A percentile compares a stretch with the other conserved stretches of the same genome.
These are phyloP conservation scores for Pseudococcus longispinus DNA, from an alignment of 2,888 invertebrate genomes.

Conservation along the genomic window DNA sequence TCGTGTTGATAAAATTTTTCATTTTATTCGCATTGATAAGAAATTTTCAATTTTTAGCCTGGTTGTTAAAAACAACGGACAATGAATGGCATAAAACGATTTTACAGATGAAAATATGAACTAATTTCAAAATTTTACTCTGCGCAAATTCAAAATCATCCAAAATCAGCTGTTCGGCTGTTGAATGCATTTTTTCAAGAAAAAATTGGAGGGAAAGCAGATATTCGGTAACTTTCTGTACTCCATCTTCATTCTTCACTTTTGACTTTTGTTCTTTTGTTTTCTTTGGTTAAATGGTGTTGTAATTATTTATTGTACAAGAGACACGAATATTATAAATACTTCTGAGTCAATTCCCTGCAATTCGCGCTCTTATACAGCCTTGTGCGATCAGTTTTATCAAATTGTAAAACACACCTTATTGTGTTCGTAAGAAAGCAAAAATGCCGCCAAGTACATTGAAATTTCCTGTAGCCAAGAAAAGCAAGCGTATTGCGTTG, in stretches of 20 bases:
- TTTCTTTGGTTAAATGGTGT: not conserved
- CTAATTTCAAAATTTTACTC: not conserved
- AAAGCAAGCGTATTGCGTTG: not conserved
- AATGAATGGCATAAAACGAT: not conserved
- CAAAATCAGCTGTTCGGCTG: not conserved
- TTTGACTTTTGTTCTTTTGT: not conserved
- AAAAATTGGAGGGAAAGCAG: not conserved
- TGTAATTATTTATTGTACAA: not conserved
- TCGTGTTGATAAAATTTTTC: not conserved
- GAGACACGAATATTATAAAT: not conserved
- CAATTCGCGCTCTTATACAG: not conserved
- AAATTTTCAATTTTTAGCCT: not conserved
- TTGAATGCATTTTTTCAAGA: not conserved
- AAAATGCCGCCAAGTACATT: not conserved
- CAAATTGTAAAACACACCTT: not conserved
- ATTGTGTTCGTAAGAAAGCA: not conserved
- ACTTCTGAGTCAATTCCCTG: not conserved
- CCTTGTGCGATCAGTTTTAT: not conserved
- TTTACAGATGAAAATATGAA: not conserved
- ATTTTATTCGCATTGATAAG: not conserved
- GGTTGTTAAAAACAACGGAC: not conserved
- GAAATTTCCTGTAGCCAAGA: not conserved
- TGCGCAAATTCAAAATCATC: not conserved
- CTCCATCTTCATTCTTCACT: not conserved
- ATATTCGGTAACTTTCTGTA: not conserved